Percentiles rank a stretch among this genome's conserved stretches.
Evolutionary conservation across 1,140 invertebrate genomes (phyloP).

Genomic region (Aphidius ervi): DNA sequence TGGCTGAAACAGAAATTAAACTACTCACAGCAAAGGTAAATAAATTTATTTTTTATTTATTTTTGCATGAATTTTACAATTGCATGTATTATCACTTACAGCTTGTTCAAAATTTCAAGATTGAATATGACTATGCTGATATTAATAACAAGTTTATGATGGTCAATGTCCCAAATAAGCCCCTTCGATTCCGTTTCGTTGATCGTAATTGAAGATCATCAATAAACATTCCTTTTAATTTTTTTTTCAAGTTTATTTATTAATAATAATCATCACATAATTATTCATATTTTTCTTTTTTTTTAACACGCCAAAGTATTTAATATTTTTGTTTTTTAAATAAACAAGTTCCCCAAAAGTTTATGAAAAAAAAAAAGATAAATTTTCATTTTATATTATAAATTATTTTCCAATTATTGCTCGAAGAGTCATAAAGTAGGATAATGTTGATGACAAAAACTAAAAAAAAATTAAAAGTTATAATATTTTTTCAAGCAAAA

Average conservation of each 20-base stretch:
- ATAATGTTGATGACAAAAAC: constrained; percentile 21
- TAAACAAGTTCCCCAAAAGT: too few species aligned
- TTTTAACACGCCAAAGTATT: too few species aligned
- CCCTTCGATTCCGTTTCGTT: constrained; percentile 61
- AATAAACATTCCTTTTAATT: too few species aligned
- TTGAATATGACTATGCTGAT: constrained; percentile 64
- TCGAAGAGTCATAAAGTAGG: constrained; percentile 22
- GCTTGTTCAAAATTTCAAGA: constrained; percentile 57
- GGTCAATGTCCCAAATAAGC: constrained; percentile 57
- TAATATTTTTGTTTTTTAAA: too few species aligned
- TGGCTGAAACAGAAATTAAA: constrained; percentile 58
- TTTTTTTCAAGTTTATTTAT: not conserved
- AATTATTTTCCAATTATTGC: constrained; percentile 16
- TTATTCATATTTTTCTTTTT: too few species aligned
- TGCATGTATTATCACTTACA: constrained; percentile 37
- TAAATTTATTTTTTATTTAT: constrained; percentile 13
- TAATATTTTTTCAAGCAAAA: not conserved
- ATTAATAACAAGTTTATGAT: constrained; percentile 57
- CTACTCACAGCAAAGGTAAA: constrained; percentile 57
- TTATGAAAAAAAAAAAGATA: too few species aligned
- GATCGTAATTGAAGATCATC: constrained; percentile 46
- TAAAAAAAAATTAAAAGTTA: constrained; percentile 9
- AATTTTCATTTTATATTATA: too few species aligned
- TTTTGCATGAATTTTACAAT: not conserved
- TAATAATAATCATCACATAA: not conserved